Base-by-base conservation (phyloP, 1,140 invertebrate genomes). In the Camponotus pennsylvanicus region DNA sequence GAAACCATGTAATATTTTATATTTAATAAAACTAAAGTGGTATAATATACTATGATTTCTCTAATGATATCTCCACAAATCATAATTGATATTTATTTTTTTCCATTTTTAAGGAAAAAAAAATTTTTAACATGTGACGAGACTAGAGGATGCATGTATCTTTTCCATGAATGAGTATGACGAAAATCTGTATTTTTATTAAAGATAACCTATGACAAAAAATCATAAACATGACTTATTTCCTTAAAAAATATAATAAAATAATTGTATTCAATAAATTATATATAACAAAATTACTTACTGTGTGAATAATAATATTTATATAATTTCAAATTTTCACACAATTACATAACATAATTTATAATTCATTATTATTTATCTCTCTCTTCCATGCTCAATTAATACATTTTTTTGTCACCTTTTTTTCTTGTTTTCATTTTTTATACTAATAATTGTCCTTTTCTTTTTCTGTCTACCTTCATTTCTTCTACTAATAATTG, bases 391-490 rank as follows among this genome's bases (percentile, higher is more conserved):
- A 52, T 8, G 15, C n/a, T 80, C 52, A n/a, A 11, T 21, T 9
- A 42, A 57, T 11, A 27, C 5, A 18, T 42, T 8, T 61, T 37
- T 64, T 13, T 49, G n/a, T 15, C n/a, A 21, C 6, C 2, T 40
- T 67, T 55, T 1, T 37, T 15, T 66, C 1, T 34, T 42, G 1
- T 1, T 70, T 63, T 27, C 27, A 27, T 27, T 27, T 27, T 27
- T 27, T 27, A 27, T 45, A 45, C 11, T 76, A 63, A 88, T 88
- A 59, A 85, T 71, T 88, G 64, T 21, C 45, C 0, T 79, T 73
- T 75, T 27, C 27, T 27, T 27, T 27, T 27, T 27, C 21, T 21
- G 21, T 21, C 21, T 21, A 21, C 21, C 21, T 21, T 27, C 27
- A 1, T 27, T 27, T 27, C 27, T 27, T 34, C 55, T 45, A 45